A percentile compares a stretch with the other conserved stretches of the same genome.
Conservation (phyloP, 1,140 invertebrate genomes). For the Zaprionus gabonicus region DNA sequence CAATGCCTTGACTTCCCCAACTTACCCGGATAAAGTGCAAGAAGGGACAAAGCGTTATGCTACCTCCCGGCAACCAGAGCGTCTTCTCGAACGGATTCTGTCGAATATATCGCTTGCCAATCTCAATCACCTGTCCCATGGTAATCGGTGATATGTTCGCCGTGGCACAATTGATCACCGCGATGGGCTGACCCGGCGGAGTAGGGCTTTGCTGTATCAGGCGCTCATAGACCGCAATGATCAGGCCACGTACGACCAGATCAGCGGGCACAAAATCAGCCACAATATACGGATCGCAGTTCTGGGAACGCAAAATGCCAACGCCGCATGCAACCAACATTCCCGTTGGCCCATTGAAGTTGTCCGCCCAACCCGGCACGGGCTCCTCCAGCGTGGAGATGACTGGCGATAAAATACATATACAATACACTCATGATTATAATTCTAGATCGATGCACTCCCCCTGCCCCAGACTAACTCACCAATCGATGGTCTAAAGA, state of each 20-base stretch:
- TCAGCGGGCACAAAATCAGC: slow-evolving; percentile 95
- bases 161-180: slow-evolving; percentile 89
- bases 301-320: slow-evolving; percentile 89
- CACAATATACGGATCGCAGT: slow-evolving; percentile 87
- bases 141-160: slow-evolving; percentile 89
- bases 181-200: slow-evolving; percentile 64
- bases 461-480: slow-evolving; percentile 44
- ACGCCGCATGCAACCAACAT: slow-evolving; percentile 89
- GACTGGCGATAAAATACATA: slow-evolving; percentile 83
- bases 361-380: slow-evolving; percentile 95
- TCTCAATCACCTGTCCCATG: slow-evolving; percentile 86
- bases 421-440: background rate
- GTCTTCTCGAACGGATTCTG: slow-evolving; percentile 88
- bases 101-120: slow-evolving; percentile 85
- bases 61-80: slow-evolving; percentile 88
- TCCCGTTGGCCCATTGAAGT: slow-evolving; percentile 96
- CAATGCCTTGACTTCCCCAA: slow-evolving; percentile 44
- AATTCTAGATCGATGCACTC: background rate
- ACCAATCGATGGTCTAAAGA: slow-evolving; percentile 97
- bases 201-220: slow-evolving; percentile 12
- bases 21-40: slow-evolving; percentile 86
- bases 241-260: slow-evolving; percentile 91
- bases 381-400: slow-evolving; percentile 88
- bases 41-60: slow-evolving; percentile 85
- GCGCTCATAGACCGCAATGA: slow-evolving; percentile 90